Base-by-base conservation (phyloP, 2,888 invertebrate genomes). In the Polietes domitor region DNA sequence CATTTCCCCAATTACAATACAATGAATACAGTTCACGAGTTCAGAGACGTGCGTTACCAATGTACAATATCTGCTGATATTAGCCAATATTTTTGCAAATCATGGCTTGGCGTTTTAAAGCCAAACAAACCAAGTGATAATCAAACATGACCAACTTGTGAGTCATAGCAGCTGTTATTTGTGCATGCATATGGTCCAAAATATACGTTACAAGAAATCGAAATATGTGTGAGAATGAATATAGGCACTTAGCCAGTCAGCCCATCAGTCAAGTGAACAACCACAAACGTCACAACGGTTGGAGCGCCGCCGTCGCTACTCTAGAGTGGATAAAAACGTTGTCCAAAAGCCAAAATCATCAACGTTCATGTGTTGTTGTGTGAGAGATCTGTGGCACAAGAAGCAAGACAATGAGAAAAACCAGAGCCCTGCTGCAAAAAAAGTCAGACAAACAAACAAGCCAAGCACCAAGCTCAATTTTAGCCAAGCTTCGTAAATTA, bases 401-500 rank as follows among this genome's bases (percentile, higher is more conserved):
- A 41, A 43, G 43, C 24, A 68, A 37, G 17, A 41, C 21, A 68
- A 68, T 68, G 68, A 43, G 28, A 26, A 28, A 28, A 12, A 24
- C n/a, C n/a, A 61, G 28, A 61, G n/a, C 2, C n/a, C 28, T n/a
- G n/a, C 58, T 37, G 10, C 26, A 9, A 26, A 17, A 19, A 65
- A 65, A 43, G 15, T 37, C 32, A 63, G 26, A 63, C 26, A 32
- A 63, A 32, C 1, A 32, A 17, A 65, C n/a, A 17, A 41, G n/a
- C n/a, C n/a, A n/a, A n/a, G n/a, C n/a, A n/a, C n/a, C 37, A 65
- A 65, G 19, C 37, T 37, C 24, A 68, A 68, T 15, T 43, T 68
- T 41, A 37, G 32, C 37, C 37, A 17, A 41, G 65, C 37, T 17
- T 10, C 21, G 47, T 74, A 72, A 83, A 73, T 83, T 68, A 75